Conservation (phyloP, 92 coral and sea anemone genomes). For the Pocillopora grandis region DNA sequence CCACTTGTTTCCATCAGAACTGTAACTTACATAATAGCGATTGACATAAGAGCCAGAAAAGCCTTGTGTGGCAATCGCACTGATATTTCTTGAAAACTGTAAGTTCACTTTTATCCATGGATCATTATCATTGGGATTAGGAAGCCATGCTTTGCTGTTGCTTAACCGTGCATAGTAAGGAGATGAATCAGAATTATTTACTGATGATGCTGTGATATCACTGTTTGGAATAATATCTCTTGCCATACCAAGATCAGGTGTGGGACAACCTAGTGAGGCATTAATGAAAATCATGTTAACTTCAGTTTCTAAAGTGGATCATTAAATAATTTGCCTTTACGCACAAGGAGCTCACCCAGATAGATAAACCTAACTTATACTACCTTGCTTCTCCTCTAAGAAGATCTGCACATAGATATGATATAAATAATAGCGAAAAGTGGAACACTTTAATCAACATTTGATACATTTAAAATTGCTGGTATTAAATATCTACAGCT, state of each 20-base stretch:
- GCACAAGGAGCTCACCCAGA: no score
- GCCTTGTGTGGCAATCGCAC: constrained; percentile 75
- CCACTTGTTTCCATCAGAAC: constrained; percentile 56
- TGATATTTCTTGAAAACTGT: constrained; percentile 35
- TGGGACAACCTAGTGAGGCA: constrained; percentile 12
- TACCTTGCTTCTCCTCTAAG: no score
- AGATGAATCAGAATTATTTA: constrained; percentile 24
- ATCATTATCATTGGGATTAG: constrained; percentile 26
- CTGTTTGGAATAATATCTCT: constrained; percentile 51
- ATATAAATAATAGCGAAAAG: no score
- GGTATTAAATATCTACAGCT: no score
- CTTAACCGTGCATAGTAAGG: constrained; percentile 61
- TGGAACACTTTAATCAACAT: no score
- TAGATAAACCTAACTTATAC: no score
- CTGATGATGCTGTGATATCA: constrained; percentile 60
- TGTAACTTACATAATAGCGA: constrained; percentile 40
- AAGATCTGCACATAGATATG: no score
- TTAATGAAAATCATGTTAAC: no score
- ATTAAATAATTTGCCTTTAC: no score
- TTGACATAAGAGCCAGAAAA: constrained; percentile 44
- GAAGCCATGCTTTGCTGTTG: constrained; percentile 60
- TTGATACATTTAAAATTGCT: no score
- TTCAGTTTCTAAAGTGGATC: no score
- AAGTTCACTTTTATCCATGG: constrained; percentile 77
- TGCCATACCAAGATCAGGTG: constrained; percentile 58